These are phyloP conservation scores for Sphaeramia orbicularis DNA, from an alignment of 2,797 vertebrate species.

Conservation along the genomic window DNA sequence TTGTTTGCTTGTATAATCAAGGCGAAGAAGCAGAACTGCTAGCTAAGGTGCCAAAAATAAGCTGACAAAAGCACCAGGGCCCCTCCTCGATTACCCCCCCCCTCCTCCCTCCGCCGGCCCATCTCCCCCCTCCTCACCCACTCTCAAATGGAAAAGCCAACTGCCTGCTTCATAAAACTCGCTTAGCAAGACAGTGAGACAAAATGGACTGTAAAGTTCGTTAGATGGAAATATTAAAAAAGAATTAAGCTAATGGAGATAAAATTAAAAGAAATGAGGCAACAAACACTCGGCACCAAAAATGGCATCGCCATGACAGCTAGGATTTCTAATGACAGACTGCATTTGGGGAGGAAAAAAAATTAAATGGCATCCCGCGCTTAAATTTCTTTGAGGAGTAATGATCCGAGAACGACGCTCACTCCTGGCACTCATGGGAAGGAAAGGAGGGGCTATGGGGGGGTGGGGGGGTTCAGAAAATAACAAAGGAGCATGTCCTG, in stretches of 20 bases:
- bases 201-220: conserved; percentile 99
- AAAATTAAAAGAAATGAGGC: conserved; percentile 99
- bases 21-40: conserved; percentile 99
- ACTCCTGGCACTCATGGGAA: conserved; percentile 92
- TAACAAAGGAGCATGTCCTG: conserved; percentile 96
- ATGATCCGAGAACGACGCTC: conserved; percentile 99
- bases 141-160: conserved; percentile 90
- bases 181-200: conserved; percentile 99
- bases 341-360: conserved; percentile 90
- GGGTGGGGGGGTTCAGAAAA: conserved; percentile 85
- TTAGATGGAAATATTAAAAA: conserved; percentile 99
- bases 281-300: conserved; percentile 99
- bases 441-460: conserved; percentile 79
- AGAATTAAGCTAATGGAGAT: conserved; percentile 99
- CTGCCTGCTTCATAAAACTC: conserved; percentile 99
- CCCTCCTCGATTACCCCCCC: conserved; percentile 57
- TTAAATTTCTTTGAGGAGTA: conserved; percentile 99
- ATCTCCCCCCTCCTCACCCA: conserved; percentile 80
- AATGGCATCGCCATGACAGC: conserved; percentile 99
- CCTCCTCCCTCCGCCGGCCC: conserved; percentile 76
- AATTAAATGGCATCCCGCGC: conserved; percentile 98
- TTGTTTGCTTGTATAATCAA: conserved; percentile 99
- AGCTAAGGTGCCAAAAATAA: conserved; percentile 99
- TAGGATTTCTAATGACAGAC: conserved; percentile 99
- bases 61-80: conserved; percentile 97